Evolutionary conservation across 2,888 invertebrate species (phyloP).

Genomic region (Plagodis dolabraria): DNA sequence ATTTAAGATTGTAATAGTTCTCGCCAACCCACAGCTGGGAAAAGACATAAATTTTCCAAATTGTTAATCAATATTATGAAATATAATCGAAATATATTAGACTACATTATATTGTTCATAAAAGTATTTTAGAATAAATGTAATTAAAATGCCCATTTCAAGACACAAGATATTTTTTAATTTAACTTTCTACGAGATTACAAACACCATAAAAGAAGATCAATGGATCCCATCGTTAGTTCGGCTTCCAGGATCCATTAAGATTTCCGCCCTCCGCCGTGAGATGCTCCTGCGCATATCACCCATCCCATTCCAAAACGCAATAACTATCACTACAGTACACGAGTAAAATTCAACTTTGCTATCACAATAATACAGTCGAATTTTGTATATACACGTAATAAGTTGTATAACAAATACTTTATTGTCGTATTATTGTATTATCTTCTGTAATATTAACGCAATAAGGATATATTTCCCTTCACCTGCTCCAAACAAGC

Average conservation of each 20-base stretch:
- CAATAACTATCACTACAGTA: constrained; percentile 35
- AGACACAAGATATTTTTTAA: background rate
- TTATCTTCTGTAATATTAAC: constrained; percentile 32
- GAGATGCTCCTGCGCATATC: constrained; percentile 44
- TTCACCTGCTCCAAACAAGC: constrained; percentile 23
- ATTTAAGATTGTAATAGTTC: too few relatives aligned
- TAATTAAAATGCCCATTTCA: too few relatives aligned
- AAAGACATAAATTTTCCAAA: too few relatives aligned
- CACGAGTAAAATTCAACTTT: constrained; percentile 41
- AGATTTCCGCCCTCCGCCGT: constrained; percentile 79
- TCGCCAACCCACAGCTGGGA: too few relatives aligned
- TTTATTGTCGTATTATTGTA: constrained; percentile 25
- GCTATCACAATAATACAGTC: background rate
- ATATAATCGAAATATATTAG: too few relatives aligned
- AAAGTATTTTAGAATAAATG: too few relatives aligned
- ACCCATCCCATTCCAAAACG: constrained; percentile 42
- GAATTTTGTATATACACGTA: constrained; percentile 5
- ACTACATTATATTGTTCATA: too few relatives aligned
- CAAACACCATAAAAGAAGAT: constrained; percentile 53
- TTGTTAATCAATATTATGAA: too few relatives aligned
- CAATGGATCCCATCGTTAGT: constrained; percentile 81
- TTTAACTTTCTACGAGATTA: constrained; percentile 20
- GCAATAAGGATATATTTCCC: constrained; percentile 35
- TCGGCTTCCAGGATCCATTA: constrained; percentile 82
- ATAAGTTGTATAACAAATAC: constrained; percentile 12